phyloP scores from a whole-genome alignment of 2,797 vertebrate species.

The Rhinophrynus dorsalis region DNA sequence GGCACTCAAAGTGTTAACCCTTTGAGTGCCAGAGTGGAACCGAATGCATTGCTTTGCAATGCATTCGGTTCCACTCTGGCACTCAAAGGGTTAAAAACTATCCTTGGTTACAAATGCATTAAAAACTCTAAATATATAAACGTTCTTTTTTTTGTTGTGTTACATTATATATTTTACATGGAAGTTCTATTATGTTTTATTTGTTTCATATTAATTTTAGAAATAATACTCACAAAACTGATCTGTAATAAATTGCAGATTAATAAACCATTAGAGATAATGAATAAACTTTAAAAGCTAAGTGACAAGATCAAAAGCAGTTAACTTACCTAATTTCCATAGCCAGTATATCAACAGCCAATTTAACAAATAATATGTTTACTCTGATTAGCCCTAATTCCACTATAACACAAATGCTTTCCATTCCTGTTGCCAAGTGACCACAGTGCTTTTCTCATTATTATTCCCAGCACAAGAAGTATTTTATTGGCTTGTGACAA shows the following conservation, averaged over 20 bases:
- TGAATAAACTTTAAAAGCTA: slow-evolving; percentile 27
- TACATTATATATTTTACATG: too few relatives aligned
- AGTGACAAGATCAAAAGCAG: slow-evolving; percentile 39
- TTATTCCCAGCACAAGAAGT: slow-evolving; percentile 26
- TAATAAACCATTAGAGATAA: slow-evolving; percentile 41
- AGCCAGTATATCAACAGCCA: slow-evolving; percentile 42
- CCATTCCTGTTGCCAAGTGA: slow-evolving; percentile 39
- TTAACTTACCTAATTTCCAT: slow-evolving; percentile 43
- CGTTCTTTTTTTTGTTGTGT: too few relatives aligned
- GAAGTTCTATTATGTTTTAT: too few relatives aligned
- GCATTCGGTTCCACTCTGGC: too few relatives aligned
- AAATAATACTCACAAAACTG: background rate
- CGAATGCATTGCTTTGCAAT: too few relatives aligned
- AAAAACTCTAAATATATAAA: too few relatives aligned
- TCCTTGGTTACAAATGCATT: too few relatives aligned
- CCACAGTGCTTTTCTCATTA: slow-evolving; percentile 27
- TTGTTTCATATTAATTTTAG: fast-evolving
- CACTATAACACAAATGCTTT: slow-evolving; percentile 51
- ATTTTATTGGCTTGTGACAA: slow-evolving; percentile 45
- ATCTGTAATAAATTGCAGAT: slow-evolving; percentile 35
- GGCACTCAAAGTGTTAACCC: too few relatives aligned
- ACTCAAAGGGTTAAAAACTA: too few relatives aligned
- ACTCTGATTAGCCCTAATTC: slow-evolving; percentile 40
- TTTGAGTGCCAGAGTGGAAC: too few relatives aligned
- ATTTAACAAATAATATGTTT: slow-evolving; percentile 48